A percentile compares a stretch with the other conserved stretches of the same genome.
phyloP scores from a whole-genome alignment of 2,113 vertebrate genomes.

The zebrafish (Danio rerio) region GRCz12tu NC_133192.1:28393001-28393500 shows the following conservation, averaged over 20 bases:
- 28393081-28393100: conserved; percentile 11
- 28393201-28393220: neutral
- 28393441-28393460: conserved; percentile 22
- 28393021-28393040: conserved; percentile 31
- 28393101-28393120: neutral
- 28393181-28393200: conserved; percentile 10
- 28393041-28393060: neutral
- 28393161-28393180: conserved; percentile 20
- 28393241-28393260: neutral
- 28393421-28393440: neutral
- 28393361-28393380: neutral
- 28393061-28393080: neutral
- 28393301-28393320: neutral
- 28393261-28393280: neutral
- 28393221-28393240: too few species aligned
- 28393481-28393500: conserved; percentile 10
- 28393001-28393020: conserved; percentile 61
- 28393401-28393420: conserved; percentile 11
- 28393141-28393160: conserved; percentile 27
- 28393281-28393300: neutral
- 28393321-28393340: neutral
- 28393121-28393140: neutral
- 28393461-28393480: conserved; percentile 30
- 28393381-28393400: conserved; percentile 15
- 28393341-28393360: neutral